Base-by-base conservation (phyloP, 2,888 invertebrate genomes). In the Orthosia gothica region DNA sequence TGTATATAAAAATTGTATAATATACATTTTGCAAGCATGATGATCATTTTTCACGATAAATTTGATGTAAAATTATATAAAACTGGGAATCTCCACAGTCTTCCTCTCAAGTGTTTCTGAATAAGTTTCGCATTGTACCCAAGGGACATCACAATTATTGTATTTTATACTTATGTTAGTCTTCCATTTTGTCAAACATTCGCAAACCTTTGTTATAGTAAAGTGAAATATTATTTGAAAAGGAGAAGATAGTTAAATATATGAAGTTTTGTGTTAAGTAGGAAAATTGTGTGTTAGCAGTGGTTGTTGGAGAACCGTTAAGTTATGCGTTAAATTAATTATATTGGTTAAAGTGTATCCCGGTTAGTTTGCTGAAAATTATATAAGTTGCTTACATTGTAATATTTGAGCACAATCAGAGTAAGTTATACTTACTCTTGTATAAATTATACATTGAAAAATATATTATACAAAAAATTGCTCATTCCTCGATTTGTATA, bases 111-210 rank as follows among this genome's bases (percentile, higher is more conserved):
- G 57, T 78, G 70, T 71, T 80, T 76, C 62, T 83, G 62, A 82
- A 68, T 76, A 59, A 83, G 45, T 79, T 54, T 62, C 18, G 54
- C 50, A 73, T 61, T 50, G 50, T 63, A 57, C 61, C 74, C 45
- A 64, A 63, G 71, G 57, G 66, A 73, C 69, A 80, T 76, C 69
- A 81, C 78, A 72, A 55, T 67, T n/a, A 79, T 81, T 76, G 63
- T 81, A 82, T 76, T 70, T 67, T 76, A 65, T 76, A 87, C 59
- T 77, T 88, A 73, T 63, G 59, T 84, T 84, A 71, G 88, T 89
- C 88, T 88, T 88, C 88, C 89, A 89, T 79, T 70, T 79, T 85
- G 70, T 81, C 59, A 79, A 82, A 80, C 74, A 68, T 76, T 81
- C 73, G 73, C 81, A 81, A 81, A 71, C 58, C 64, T 57, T 70